Percentiles rank a stretch among this genome's conserved stretches.
These are phyloP conservation scores for Ardeotis arabs DNA, from an alignment of 2,113 vertebrate genomes.

Conservation along the genomic window DNA sequence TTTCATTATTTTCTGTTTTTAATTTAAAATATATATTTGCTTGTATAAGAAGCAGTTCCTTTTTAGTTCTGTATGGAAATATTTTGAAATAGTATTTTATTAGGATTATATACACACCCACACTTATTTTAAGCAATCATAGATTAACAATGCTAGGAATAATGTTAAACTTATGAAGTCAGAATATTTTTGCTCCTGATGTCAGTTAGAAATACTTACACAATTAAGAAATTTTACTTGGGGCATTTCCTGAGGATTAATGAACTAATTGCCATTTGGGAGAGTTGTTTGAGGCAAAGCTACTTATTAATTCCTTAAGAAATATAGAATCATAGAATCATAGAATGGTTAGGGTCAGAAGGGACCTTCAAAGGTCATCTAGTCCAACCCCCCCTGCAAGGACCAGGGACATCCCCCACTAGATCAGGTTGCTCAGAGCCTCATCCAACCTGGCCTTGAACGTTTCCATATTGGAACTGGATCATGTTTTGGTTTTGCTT, in stretches of 20 bases:
- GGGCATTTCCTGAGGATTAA: constrained; percentile 1
- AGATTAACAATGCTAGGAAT: background rate
- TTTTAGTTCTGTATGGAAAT: background rate
- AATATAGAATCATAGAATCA: background rate
- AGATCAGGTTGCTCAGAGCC: too few relatives aligned
- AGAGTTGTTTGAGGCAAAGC: background rate
- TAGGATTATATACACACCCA: background rate
- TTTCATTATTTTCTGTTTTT: background rate
- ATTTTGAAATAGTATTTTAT: background rate
- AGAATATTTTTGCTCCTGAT: background rate
- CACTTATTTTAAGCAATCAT: background rate
- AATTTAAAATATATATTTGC: background rate
- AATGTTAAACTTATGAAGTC: background rate
- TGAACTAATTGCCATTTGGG: background rate
- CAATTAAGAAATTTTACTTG: background rate
- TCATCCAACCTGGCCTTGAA: too few relatives aligned
- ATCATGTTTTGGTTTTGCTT: too few relatives aligned
- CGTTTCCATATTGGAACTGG: too few relatives aligned
- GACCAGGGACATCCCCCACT: too few relatives aligned
- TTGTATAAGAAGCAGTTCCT: background rate
- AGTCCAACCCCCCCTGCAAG: too few relatives aligned
- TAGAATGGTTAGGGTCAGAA: too few relatives aligned
- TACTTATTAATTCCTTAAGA: background rate
- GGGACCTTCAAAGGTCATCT: too few relatives aligned
- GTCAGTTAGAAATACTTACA: background rate